Base-by-base conservation (phyloP, 1,140 invertebrate species). In the Lerema accius region DNA sequence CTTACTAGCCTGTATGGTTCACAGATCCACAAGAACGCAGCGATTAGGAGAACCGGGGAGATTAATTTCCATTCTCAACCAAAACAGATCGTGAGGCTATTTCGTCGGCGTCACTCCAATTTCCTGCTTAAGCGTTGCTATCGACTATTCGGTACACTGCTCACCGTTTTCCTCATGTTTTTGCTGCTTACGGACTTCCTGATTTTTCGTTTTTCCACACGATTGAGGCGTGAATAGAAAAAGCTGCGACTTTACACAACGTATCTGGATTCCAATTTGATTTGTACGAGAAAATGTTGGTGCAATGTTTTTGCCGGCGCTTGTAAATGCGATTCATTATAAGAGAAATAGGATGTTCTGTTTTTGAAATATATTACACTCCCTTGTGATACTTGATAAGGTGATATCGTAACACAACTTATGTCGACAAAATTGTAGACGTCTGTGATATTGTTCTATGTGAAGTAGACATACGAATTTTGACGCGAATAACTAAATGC, bases 1-100 rank as follows among this genome's bases (percentile, higher is more conserved):
- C n/a, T n/a, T n/a, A n/a, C n/a, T 23, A 32, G 28, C 9, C 28
- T n/a, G 28, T 62, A 51, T 15, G 45, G 28, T 51, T 45, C 15
- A 51, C 17, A 48, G 17, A 7, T 46, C 4, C 11, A 35, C 50
- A 60, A 65, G 53, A 73, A 63, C 68, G 61, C 65, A 74, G 48
- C 70, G 63, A 76, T 75, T 71, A 58, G 55, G 65, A 65, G 46
- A 48, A 67, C 63, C 68, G 63, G 67, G 58, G 69, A 80, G 80
- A 80, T 83, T 82, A 83, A 86, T 86, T 84, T 84, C 79, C 80
- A 86, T 86, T 79, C 79, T 78, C 69, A 72, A 79, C 80, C 80
- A 76, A 83, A 84, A 84, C 76, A 73, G 80, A 80, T 79, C 81
- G 81, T 82, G 81, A 77, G 69, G 77, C 82, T 78, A 83, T 86